Evolutionary conservation across 1,140 invertebrate genomes (phyloP).

Genomic region (Apis cerana): DNA sequence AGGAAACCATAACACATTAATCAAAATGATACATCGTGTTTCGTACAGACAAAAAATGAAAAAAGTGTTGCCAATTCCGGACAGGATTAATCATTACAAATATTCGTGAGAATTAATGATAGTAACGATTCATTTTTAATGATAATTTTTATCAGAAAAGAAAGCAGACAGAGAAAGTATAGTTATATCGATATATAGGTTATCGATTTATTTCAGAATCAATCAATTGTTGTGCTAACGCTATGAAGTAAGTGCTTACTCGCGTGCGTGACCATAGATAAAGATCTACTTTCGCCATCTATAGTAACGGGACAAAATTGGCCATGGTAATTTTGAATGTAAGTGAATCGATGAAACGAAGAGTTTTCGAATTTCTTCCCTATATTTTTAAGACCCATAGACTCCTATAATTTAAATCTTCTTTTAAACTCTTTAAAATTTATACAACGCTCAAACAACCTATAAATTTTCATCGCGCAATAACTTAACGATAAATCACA

Average conservation of each 20-base stretch:
- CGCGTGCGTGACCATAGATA: not conserved
- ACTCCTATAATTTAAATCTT: not conserved
- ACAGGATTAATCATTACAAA: slow-evolving; percentile 10
- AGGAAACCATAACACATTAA: slow-evolving; percentile 3
- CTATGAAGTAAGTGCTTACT: not conserved
- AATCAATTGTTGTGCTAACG: not conserved
- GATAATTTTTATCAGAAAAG: no score
- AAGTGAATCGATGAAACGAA: not conserved
- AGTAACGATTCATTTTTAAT: not conserved
- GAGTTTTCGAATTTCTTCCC: not conserved
- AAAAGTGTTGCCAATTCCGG: slow-evolving; percentile 1
- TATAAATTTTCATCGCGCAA: no score
- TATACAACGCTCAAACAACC: no score
- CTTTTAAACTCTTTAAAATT: no score
- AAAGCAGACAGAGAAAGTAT: slow-evolving; percentile 8
- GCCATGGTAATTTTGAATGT: no score
- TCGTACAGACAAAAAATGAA: not conserved
- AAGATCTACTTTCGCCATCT: slow-evolving; percentile 13
- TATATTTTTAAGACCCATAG: not conserved
- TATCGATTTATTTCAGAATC: not conserved
- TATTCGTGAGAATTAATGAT: slow-evolving; percentile 16
- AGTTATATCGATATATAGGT: not conserved
- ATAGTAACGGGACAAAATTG: slow-evolving; percentile 1
- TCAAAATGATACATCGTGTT: slow-evolving; percentile 10
- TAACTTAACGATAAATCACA: no score